Conservation (phyloP, 2,797 vertebrate species). For the Caiman crocodilus region DNA sequence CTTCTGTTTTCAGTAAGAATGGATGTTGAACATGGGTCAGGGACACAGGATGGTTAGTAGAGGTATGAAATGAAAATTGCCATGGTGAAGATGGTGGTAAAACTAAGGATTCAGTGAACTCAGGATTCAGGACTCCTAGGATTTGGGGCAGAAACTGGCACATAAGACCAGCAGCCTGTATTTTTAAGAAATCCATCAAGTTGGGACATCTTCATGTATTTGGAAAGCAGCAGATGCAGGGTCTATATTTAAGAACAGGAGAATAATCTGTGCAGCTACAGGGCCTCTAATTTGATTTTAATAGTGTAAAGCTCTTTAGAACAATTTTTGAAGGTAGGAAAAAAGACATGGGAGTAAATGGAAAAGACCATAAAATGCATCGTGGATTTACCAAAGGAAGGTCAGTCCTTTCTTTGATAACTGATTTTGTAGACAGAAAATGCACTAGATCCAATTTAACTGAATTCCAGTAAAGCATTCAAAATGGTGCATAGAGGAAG, state of each 20-base stretch:
- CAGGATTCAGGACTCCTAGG: rapidly evolving
- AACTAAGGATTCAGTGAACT: background rate
- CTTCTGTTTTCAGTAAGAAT: too few relatives aligned
- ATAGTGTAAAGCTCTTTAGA: background rate
- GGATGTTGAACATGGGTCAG: too few relatives aligned
- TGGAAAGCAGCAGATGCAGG: background rate
- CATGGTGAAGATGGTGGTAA: background rate
- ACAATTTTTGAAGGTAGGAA: background rate
- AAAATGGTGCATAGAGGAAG: too few relatives aligned
- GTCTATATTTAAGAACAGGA: background rate
- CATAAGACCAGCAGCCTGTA: background rate
- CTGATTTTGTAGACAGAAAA: too few relatives aligned
- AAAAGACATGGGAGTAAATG: background rate
- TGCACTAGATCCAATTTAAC: too few relatives aligned
- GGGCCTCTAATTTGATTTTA: too few relatives aligned
- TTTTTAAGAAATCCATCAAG: background rate
- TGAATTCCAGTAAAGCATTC: too few relatives aligned
- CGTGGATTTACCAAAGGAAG: background rate
- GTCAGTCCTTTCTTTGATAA: too few relatives aligned
- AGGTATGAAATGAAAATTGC: too few relatives aligned
- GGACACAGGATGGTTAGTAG: background rate
- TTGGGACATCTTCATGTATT: background rate
- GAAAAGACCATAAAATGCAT: background rate
- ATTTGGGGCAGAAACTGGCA: background rate
- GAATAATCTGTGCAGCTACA: background rate